A percentile compares a stretch with the other conserved stretches of the same genome.
These are phyloP conservation scores for Oligia fasciuncula DNA, from an alignment of 2,888 invertebrate genomes.

Conservation along the genomic window DNA sequence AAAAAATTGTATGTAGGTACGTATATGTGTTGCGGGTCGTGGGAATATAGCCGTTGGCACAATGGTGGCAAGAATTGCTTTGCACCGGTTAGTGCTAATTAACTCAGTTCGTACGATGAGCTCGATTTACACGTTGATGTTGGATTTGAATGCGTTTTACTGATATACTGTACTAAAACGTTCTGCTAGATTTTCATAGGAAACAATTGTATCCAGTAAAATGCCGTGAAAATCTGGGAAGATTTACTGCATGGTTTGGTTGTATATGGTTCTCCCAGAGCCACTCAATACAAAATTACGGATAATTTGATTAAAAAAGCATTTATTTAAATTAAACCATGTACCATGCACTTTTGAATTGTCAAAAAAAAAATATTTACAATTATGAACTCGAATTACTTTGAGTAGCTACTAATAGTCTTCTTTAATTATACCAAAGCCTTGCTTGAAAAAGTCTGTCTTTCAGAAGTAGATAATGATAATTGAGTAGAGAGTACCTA, in stretches of 20 bases:
- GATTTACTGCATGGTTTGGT: too few species aligned
- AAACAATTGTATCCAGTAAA: not conserved
- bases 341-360: too few species aligned
- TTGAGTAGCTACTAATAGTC: not conserved
- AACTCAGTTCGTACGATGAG: constrained; percentile 68
- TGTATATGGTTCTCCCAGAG: not conserved
- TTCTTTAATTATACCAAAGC: too few species aligned
- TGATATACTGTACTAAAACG: constrained; percentile 22
- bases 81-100: constrained; percentile 80
- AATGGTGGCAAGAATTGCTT: constrained; percentile 78
- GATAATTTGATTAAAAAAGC: not conserved
- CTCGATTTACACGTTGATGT: constrained; percentile 50
- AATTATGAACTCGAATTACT: not conserved
- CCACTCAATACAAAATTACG: too few species aligned
- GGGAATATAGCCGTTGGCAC: constrained; percentile 75
- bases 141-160: constrained; percentile 54
- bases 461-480: not conserved
- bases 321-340: too few species aligned
- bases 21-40: constrained; percentile 70
- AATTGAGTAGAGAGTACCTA: not conserved
- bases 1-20: constrained; percentile 55
- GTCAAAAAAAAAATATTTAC: too few species aligned
- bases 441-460: not conserved
- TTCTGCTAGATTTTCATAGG: constrained; percentile 4
- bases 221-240: not conserved